A percentile compares a stretch with the other conserved stretches of the same genome.
Conservation (phyloP, 2,113 vertebrate genomes). For the Charadrius vociferus region DNA sequence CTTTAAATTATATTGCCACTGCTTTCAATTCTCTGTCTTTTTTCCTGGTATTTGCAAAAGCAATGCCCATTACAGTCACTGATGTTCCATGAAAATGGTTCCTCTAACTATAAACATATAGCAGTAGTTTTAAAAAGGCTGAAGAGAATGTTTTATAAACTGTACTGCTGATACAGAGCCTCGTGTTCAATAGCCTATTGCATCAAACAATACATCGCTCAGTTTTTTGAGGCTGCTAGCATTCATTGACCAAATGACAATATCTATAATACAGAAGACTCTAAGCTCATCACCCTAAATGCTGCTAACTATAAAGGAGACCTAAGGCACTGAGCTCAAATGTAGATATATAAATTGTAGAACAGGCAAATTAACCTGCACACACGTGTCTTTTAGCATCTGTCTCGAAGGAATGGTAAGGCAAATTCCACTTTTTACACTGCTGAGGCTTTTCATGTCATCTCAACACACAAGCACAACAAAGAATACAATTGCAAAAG, state of each 20-base stretch:
- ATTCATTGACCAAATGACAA: not conserved
- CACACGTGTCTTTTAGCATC: rapidly evolving
- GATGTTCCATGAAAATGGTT: not conserved
- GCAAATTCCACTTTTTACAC: not conserved
- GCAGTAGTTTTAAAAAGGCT: not conserved
- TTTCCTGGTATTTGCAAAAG: not conserved
- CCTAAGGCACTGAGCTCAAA: not conserved
- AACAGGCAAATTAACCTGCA: not conserved
- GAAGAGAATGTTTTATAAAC: not conserved
- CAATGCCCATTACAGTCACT: not conserved
- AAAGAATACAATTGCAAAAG: not conserved
- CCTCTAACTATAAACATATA: not conserved
- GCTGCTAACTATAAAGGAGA: rapidly evolving
- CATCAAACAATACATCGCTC: not conserved
- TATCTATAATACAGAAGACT: not conserved
- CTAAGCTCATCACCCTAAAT: not conserved
- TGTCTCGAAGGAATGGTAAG: not conserved
- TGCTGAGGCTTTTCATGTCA: not conserved
- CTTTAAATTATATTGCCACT: not conserved
- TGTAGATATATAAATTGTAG: not conserved
- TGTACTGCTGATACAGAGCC: not conserved
- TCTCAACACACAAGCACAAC: not conserved
- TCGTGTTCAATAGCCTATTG: not conserved
- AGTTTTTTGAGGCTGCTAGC: not conserved
- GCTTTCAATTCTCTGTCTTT: not conserved